These are phyloP conservation scores for Lissocephala sabroskyi DNA, from an alignment of 2,888 invertebrate species.

Conservation along the genomic window DNA sequence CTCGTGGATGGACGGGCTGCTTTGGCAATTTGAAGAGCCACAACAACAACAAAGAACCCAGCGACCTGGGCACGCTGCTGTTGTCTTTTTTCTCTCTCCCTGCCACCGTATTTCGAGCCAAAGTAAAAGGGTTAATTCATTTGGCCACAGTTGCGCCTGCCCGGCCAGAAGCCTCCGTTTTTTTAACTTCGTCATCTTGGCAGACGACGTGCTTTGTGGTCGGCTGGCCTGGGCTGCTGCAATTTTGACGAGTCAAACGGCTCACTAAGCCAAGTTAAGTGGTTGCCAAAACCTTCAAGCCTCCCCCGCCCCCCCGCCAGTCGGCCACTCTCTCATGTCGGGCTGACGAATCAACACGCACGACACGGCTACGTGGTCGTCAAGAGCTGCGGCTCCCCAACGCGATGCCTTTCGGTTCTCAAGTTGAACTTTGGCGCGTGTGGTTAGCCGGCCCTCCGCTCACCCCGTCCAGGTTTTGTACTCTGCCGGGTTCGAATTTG, in stretches of 20 bases:
- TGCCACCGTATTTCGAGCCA: slow-evolving; percentile 33
- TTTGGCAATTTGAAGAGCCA: neutral
- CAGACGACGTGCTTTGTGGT: slow-evolving; percentile 33
- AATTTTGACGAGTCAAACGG: slow-evolving; percentile 52
- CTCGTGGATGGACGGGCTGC: no score
- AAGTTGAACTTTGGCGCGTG: slow-evolving; percentile 48
- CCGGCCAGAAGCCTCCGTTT: slow-evolving; percentile 15
- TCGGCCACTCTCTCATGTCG: neutral
- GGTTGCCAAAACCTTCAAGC: slow-evolving; percentile 40
- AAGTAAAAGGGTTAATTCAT: slow-evolving; percentile 66
- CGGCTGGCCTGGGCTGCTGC: slow-evolving; percentile 34
- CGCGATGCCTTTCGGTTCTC: slow-evolving; percentile 5
- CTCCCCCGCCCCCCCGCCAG: slow-evolving; percentile 17
- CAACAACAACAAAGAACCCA: slow-evolving; percentile 17
- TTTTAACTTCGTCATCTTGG: slow-evolving; percentile 55
- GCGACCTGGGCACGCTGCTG: no score
- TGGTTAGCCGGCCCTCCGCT: slow-evolving; percentile 13
- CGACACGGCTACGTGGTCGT: slow-evolving; percentile 8
- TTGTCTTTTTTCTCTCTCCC: no score
- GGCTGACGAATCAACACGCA: neutral
- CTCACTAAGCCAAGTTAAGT: slow-evolving; percentile 54
- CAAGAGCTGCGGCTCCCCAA: slow-evolving; percentile 6
- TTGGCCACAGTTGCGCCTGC: slow-evolving; percentile 37
- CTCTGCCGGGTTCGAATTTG: neutral
- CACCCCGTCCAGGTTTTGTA: no score